Conservation (phyloP, 1,140 invertebrate genomes). For the Polyergus mexicanus region DNA sequence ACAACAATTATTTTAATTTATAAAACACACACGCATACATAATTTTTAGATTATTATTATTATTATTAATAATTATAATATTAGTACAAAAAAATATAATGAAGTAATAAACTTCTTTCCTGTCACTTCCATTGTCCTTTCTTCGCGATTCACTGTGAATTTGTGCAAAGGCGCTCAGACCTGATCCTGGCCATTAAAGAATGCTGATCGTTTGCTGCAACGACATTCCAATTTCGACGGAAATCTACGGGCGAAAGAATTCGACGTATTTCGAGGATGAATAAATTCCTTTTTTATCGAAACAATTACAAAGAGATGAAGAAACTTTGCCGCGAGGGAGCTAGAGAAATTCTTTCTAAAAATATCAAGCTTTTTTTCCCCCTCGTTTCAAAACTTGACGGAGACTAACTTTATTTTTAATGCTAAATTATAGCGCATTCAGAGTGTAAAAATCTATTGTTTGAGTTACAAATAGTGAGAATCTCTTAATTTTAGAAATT, state of each 20-base stretch:
- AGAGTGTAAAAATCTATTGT: neutral
- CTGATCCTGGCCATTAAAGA: constrained; percentile 3
- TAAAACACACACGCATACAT: neutral
- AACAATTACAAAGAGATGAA: neutral
- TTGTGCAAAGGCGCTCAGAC: constrained; percentile 41
- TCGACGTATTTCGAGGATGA: constrained; percentile 6
- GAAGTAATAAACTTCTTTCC: neutral
- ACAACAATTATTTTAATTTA: too few species aligned
- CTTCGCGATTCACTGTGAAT: constrained; percentile 1
- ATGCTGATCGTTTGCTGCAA: constrained; percentile 3
- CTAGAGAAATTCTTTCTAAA: constrained; percentile 1
- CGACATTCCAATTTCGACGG: constrained; percentile 20
- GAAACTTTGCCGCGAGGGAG: neutral
- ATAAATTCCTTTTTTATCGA: neutral
- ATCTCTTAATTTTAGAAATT: neutral
- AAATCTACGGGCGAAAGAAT: constrained; percentile 23
- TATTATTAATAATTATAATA: constrained; percentile 8
- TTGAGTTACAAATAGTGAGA: neutral
- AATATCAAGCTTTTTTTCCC: neutral
- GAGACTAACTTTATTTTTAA: neutral
- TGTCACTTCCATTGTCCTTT: constrained; percentile 49
- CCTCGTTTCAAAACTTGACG: neutral
- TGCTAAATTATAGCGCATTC: neutral
- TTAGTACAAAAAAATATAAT: constrained; percentile 43
- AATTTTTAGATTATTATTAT: constrained; percentile 1